Evolutionary conservation across 2,888 invertebrate species (phyloP).

Genomic region (Diaphora mendica): DNA sequence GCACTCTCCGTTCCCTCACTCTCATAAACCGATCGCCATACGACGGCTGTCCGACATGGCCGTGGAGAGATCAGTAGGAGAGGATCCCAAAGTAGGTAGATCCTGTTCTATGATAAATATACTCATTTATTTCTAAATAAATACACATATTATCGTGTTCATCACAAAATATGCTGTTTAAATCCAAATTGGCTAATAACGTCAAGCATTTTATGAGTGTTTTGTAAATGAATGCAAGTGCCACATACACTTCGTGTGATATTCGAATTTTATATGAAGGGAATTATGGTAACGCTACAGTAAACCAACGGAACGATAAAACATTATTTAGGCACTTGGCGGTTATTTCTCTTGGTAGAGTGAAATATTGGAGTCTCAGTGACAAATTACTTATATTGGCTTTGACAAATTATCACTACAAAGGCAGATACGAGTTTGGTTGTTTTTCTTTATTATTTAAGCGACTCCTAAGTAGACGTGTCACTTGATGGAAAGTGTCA

Average conservation of each 20-base stretch:
- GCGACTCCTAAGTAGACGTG: too few species aligned
- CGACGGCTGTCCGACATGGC: too few species aligned
- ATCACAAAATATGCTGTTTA: background rate
- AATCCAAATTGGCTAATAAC: background rate
- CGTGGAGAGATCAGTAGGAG: too few species aligned
- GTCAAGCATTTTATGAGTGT: background rate
- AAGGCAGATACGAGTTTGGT: background rate
- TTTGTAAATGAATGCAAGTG: background rate
- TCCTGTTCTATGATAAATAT: too few species aligned
- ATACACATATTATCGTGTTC: too few species aligned
- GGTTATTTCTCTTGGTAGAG: background rate
- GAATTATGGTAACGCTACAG: background rate
- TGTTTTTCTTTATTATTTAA: background rate
- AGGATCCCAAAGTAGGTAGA: too few species aligned
- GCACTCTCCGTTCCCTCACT: too few species aligned
- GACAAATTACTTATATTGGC: background rate
- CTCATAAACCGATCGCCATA: too few species aligned
- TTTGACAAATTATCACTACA: background rate
- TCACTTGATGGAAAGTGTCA: background rate
- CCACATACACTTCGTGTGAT: background rate
- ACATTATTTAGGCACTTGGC: background rate
- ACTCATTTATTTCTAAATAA: too few species aligned
- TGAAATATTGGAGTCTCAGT: constrained; percentile 1
- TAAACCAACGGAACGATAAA: background rate
- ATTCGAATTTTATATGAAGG: background rate